These are phyloP conservation scores for Suillia variegata DNA, from an alignment of 2,888 invertebrate genomes.

Conservation along the genomic window DNA sequence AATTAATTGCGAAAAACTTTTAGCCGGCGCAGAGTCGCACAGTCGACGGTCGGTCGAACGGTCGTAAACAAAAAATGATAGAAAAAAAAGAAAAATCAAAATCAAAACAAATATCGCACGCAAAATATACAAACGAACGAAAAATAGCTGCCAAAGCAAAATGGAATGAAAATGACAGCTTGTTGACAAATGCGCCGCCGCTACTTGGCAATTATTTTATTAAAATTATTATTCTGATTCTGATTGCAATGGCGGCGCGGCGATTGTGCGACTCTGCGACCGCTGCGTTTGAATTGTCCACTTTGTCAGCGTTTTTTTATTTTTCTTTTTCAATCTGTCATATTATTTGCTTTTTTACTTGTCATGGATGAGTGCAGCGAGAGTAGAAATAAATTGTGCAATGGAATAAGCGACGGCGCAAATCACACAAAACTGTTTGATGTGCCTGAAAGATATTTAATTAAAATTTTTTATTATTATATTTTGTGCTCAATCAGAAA, in stretches of 20 bases:
- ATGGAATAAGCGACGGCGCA: no score
- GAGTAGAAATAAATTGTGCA: no score
- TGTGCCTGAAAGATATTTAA: no score
- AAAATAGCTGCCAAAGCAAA: background rate
- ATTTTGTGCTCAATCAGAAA: no score
- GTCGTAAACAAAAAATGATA: background rate
- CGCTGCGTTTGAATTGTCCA: background rate
- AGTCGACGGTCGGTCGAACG: no score
- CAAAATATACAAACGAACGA: background rate
- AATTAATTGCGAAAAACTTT: background rate
- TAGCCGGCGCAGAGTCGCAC: no score
- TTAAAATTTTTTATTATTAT: no score
- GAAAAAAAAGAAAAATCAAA: background rate
- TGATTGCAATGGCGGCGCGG: background rate
- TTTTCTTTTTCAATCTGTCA: no score
- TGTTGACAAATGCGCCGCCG: constrained; percentile 4
- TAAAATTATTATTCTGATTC: constrained; percentile 10
- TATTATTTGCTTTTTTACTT: no score
- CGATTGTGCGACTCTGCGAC: background rate
- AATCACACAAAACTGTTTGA: no score
- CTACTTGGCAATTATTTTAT: constrained; percentile 14
- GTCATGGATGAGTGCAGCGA: no score
- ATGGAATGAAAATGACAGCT: background rate
- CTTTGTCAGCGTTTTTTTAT: background rate
- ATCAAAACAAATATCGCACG: background rate